Conservation (phyloP, 2,888 invertebrate genomes). For the Notocelia uddmanniana region DNA sequence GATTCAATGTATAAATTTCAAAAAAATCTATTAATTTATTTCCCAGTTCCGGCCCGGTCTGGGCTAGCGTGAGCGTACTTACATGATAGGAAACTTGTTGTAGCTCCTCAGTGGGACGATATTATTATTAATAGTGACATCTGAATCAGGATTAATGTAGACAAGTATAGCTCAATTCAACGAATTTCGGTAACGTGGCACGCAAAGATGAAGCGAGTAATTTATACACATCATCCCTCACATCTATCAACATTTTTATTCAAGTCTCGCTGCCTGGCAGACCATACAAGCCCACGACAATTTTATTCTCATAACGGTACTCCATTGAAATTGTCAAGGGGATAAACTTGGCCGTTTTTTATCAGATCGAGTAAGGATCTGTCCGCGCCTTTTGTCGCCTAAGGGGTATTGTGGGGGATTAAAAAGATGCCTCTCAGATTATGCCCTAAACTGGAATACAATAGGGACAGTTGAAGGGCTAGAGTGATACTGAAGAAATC, state of each 20-base stretch:
- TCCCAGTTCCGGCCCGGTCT: too few species aligned
- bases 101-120: too few species aligned
- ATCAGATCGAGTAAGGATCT: not conserved
- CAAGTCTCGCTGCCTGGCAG: not conserved
- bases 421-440: conserved; percentile 26
- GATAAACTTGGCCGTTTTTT: not conserved
- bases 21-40: too few species aligned
- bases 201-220: not conserved
- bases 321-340: not conserved
- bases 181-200: too few species aligned
- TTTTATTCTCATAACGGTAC: not conserved
- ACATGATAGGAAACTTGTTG: too few species aligned
- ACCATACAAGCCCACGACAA: not conserved
- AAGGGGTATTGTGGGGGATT: conserved; percentile 9
- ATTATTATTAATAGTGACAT: too few species aligned
- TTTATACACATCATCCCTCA: not conserved
- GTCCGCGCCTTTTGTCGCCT: conserved; percentile 11
- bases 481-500: too few species aligned
- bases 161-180: too few species aligned
- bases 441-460: not conserved
- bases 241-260: not conserved
- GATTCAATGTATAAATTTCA: too few species aligned
- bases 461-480: not conserved
- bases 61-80: too few species aligned
- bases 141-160: too few species aligned